These are phyloP conservation scores for Pyrrhia umbra DNA, from an alignment of 2,888 invertebrate genomes.

Conservation along the genomic window DNA sequence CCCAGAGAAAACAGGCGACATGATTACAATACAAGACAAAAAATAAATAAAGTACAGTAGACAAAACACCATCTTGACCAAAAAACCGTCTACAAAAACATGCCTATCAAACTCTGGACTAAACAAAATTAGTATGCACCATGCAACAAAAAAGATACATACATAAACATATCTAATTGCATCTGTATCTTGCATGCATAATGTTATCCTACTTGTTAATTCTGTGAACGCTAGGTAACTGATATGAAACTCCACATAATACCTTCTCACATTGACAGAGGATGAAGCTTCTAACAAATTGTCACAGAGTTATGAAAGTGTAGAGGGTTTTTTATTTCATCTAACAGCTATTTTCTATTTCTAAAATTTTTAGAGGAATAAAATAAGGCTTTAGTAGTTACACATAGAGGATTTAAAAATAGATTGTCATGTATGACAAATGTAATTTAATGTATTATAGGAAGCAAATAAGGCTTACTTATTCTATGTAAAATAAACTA, in stretches of 20 bases:
- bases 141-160: constrained; percentile 42
- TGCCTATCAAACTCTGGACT: constrained; percentile 2
- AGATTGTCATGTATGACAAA: too few species aligned
- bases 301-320: constrained; percentile 33
- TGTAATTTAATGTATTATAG: too few species aligned
- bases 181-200: constrained; percentile 46
- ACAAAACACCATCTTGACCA: neutral
- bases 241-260: constrained; percentile 50
- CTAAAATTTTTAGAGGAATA: too few species aligned
- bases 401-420: too few species aligned
- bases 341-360: too few species aligned
- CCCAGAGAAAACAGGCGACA: too few species aligned
- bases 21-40: neutral
- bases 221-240: constrained; percentile 35
- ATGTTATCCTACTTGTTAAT: constrained; percentile 54
- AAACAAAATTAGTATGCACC: constrained; percentile 50
- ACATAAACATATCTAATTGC: constrained; percentile 56
- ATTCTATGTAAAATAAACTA: too few species aligned
- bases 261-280: constrained; percentile 44
- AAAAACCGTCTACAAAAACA: constrained; percentile 1
- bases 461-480: too few species aligned
- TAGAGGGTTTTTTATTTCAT: neutral
- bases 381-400: too few species aligned
- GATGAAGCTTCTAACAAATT: constrained; percentile 29
- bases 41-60: neutral